Percentiles rank a stretch among this genome's conserved stretches.
Evolutionary conservation across 2,113 vertebrate species (phyloP).

Genomic region (Gavialis gangeticus): DNA sequence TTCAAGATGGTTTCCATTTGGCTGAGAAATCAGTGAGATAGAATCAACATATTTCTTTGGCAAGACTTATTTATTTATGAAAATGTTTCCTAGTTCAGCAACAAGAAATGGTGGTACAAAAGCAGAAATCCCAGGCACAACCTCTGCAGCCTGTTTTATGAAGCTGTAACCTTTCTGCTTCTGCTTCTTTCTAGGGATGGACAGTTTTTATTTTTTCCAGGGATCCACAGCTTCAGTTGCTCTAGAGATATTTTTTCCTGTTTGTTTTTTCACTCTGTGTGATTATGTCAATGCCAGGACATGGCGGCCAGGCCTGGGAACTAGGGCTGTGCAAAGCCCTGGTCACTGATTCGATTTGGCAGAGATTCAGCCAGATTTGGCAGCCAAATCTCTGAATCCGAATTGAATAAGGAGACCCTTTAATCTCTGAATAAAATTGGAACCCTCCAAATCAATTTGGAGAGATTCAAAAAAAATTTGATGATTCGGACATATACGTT

Average conservation of each 20-base stretch:
- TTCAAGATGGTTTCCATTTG: background rate
- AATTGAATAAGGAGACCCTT: too few species aligned
- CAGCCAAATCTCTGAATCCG: too few species aligned
- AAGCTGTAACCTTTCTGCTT: background rate
- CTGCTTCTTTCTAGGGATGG: background rate
- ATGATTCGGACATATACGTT: too few species aligned
- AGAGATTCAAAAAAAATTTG: too few species aligned
- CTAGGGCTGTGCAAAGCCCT: too few species aligned
- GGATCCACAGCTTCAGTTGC: background rate
- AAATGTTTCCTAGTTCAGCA: background rate
- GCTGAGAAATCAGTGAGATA: background rate
- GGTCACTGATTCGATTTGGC: too few species aligned
- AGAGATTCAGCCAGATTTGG: too few species aligned
- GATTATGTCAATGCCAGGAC: background rate
- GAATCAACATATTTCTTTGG: background rate
- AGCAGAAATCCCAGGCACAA: background rate
- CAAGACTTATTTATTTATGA: background rate
- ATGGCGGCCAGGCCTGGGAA: too few species aligned
- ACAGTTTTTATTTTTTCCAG: background rate
- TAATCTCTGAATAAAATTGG: too few species aligned
- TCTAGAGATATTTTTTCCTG: too few species aligned
- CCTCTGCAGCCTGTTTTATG: background rate
- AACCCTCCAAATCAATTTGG: too few species aligned
- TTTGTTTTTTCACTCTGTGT: background rate
- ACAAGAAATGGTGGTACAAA: background rate